These are phyloP conservation scores for Albula glossodonta DNA, from an alignment of 2,113 vertebrate genomes.

Conservation along the genomic window DNA sequence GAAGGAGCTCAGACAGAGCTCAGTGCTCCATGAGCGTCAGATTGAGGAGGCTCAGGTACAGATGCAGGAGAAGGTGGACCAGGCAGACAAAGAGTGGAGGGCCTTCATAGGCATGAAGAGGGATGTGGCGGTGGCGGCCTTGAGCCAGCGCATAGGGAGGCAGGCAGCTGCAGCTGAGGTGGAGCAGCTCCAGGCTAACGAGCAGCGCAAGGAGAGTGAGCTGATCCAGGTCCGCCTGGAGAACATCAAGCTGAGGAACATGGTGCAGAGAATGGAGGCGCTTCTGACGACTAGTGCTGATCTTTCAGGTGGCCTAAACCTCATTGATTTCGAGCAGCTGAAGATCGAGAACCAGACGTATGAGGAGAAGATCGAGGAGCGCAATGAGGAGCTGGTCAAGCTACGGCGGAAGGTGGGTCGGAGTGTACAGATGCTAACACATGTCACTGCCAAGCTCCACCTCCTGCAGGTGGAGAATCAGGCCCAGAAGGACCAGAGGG, in stretches of 20 bases:
- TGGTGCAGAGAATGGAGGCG: constrained; percentile 57
- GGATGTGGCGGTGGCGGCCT: constrained; percentile 51
- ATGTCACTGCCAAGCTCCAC: constrained; percentile 79
- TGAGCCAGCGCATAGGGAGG: constrained; percentile 52
- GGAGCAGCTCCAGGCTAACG: constrained; percentile 58
- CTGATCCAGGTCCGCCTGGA: constrained; percentile 58
- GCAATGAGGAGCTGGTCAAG: constrained; percentile 65
- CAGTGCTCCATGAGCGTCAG: constrained; percentile 48
- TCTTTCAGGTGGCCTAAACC: constrained; percentile 47
- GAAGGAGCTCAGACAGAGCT: constrained; percentile 31
- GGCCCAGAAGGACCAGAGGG: constrained; percentile 56
- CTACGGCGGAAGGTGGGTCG: constrained; percentile 65
- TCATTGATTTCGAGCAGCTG: constrained; percentile 70
- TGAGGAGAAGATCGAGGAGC: constrained; percentile 59
- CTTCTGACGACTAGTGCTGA: constrained; percentile 56
- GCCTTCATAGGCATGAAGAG: constrained; percentile 60
- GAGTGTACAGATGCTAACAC: constrained; percentile 67
- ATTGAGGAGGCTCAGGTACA: constrained; percentile 45
- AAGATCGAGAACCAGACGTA: constrained; percentile 74
- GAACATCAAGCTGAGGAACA: constrained; percentile 73
- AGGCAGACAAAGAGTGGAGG: constrained; percentile 66
- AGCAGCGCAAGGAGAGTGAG: constrained; percentile 62
- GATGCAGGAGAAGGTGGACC: constrained; percentile 50
- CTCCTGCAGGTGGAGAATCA: constrained; percentile 68
- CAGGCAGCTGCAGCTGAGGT: constrained; percentile 51